Evolutionary conservation across 2,888 invertebrate species (phyloP).

Genomic region (Diploptera punctata): DNA sequence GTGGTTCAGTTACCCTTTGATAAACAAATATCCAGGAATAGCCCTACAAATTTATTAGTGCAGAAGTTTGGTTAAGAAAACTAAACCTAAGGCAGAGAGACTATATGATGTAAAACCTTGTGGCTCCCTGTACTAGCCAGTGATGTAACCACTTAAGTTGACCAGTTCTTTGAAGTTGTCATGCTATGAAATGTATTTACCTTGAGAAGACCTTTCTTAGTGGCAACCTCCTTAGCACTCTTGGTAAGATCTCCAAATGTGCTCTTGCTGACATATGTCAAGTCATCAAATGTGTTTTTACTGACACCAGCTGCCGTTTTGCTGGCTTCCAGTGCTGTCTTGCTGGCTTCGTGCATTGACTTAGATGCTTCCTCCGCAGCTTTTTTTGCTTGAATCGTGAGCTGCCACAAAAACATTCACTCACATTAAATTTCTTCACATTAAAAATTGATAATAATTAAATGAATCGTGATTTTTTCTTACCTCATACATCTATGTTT

Average conservation of each 20-base stretch:
- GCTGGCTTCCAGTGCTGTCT: conserved; percentile 83
- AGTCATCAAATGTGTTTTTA: conserved; percentile 86
- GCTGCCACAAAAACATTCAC: conserved; percentile 55
- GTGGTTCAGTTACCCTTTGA: no score
- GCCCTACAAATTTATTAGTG: no score
- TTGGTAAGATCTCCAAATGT: conserved; percentile 90
- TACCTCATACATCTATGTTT: no score
- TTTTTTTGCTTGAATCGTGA: conserved; percentile 87
- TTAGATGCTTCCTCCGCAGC: conserved; percentile 84
- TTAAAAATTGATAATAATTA: no score
- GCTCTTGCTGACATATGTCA: conserved; percentile 89
- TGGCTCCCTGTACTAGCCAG: no score
- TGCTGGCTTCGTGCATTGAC: conserved; percentile 84
- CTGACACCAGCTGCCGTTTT: conserved; percentile 88
- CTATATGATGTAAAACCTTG: no score
- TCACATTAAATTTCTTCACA: not conserved
- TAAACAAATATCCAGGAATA: no score
- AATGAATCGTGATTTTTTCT: no score
- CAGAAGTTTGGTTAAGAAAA: not conserved
- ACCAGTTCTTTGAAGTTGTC: no score
- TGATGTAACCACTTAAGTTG: no score
- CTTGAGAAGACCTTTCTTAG: conserved; percentile 85
- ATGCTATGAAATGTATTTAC: no score
- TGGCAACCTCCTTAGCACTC: conserved; percentile 86
- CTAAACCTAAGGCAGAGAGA: no score